Base-by-base conservation (phyloP, 1,140 invertebrate genomes). In the Trichomalopsis sarcophagae region DNA sequence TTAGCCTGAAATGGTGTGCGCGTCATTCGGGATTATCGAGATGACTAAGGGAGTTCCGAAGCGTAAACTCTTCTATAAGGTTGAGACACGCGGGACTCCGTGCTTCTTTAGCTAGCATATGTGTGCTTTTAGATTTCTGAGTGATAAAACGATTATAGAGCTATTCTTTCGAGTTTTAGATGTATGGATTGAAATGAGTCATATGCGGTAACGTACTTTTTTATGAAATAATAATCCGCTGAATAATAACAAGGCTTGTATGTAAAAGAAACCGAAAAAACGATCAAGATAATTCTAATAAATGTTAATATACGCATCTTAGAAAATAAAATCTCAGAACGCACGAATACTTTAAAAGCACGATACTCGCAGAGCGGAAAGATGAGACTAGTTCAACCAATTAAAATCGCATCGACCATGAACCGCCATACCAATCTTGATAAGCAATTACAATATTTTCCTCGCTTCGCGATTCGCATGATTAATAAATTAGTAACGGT, bases 391-490 rank as follows among this genome's bases (percentile, higher is more conserved):
- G 33, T 36, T 36, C 33, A 36, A 36, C 5, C 14, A 79, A 33
- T 62, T 36, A 62, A 68, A 73, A n/a, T 44, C 17, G 27, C 55
- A 21, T 79, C 66, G 74, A 84, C 50, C 84, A 85, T 85, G 36
- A 85, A 85, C 84, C 84, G 84, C 84, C 84, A 81, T 85, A 85
- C 84, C 84, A 81, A 85, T 55, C 73, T 74, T 81, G 62, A 84
- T 84, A 55, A 66, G 23, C 13, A 84, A 78, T 44, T 62, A 40
- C n/a, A 55, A 74, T 73, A 40, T 23, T 21, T 73, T 40, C 30
- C 66, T 71, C 50, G 68, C 21, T 80, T 84, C 47, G 66, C 75
- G 14, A 77, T 30, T 2, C 17, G 55, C n/a, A 62, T n/a, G 27
- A 7, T 17, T 21, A 62, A n/a, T 62, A 17, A 62, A 62, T 62